Conservation (phyloP, 2,797 vertebrate genomes). For the Darevskia mixta region DNA sequence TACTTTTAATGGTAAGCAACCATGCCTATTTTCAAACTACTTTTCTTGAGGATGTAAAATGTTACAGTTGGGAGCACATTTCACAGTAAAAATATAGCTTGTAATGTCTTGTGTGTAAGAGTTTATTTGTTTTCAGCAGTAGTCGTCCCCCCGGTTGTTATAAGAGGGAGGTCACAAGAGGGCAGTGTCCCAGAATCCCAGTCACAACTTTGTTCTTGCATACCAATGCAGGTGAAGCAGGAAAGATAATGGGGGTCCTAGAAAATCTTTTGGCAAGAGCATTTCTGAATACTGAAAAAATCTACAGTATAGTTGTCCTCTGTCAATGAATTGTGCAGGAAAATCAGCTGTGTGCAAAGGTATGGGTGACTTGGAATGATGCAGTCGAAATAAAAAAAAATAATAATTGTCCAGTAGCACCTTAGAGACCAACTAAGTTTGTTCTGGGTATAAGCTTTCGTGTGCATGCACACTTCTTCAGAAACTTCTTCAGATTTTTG, state of each 20-base stretch:
- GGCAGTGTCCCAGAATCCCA: not conserved
- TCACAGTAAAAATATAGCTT: not conserved
- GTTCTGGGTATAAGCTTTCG: too few relatives aligned
- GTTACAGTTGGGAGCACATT: not conserved
- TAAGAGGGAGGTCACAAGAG: not conserved
- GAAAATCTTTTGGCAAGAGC: not conserved
- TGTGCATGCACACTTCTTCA: too few relatives aligned
- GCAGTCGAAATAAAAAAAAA: too few relatives aligned
- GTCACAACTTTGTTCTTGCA: not conserved
- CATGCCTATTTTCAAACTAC: not conserved
- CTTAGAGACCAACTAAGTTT: too few relatives aligned
- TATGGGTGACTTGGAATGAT: not conserved
- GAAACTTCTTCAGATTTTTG: too few relatives aligned
- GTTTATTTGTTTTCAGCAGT: not conserved
- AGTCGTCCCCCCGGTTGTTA: not conserved
- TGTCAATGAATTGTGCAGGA: not conserved
- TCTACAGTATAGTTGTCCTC: not conserved
- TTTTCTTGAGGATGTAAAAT: not conserved
- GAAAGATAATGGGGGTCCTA: not conserved
- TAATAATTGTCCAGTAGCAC: too few relatives aligned
- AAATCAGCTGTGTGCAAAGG: not conserved
- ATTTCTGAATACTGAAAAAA: slow-evolving; percentile 4
- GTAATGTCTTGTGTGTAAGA: not conserved
- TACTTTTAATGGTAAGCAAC: slow-evolving; percentile 96
- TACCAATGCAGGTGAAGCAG: not conserved